A percentile compares a stretch with the other conserved stretches of the same genome.
phyloP scores from a whole-genome alignment of 2,888 invertebrate species.

The Polymixis lichenea region DNA sequence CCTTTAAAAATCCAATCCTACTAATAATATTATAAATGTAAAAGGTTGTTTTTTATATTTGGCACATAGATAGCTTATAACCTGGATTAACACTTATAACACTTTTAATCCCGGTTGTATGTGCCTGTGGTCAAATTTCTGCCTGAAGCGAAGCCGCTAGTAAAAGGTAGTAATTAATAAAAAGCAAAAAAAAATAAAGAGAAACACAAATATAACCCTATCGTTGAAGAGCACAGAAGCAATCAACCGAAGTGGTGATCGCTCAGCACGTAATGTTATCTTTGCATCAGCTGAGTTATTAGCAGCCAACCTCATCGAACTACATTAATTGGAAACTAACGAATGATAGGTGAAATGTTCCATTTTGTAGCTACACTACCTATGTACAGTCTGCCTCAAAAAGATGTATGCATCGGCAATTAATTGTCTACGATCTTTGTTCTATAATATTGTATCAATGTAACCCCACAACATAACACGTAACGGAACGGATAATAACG shows the following conservation, averaged over 20 bases:
- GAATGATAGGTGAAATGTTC: slow-evolving; percentile 3
- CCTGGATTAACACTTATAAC: too few relatives aligned
- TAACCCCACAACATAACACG: too few relatives aligned
- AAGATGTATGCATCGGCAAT: too few relatives aligned
- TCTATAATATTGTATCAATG: not conserved
- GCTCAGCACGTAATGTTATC: slow-evolving; percentile 40
- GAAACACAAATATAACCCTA: not conserved
- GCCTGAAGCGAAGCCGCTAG: too few relatives aligned
- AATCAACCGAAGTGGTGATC: slow-evolving; percentile 49
- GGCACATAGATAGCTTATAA: too few relatives aligned
- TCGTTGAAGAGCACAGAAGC: slow-evolving; percentile 20
- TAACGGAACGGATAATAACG: too few relatives aligned
- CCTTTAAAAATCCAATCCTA: too few relatives aligned
- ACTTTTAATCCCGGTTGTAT: too few relatives aligned
- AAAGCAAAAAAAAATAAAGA: not conserved
- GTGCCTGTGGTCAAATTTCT: too few relatives aligned
- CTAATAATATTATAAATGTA: too few relatives aligned
- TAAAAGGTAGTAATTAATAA: too few relatives aligned
- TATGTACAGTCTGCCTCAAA: not conserved
- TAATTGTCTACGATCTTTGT: not conserved
- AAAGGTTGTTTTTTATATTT: too few relatives aligned
- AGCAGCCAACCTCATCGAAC: slow-evolving; percentile 9
- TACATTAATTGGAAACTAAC: slow-evolving; percentile 26
- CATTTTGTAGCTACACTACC: not conserved
- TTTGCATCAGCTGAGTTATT: slow-evolving; percentile 31